Conservation (phyloP, 2,888 invertebrate genomes). For the Plebejus argus region DNA sequence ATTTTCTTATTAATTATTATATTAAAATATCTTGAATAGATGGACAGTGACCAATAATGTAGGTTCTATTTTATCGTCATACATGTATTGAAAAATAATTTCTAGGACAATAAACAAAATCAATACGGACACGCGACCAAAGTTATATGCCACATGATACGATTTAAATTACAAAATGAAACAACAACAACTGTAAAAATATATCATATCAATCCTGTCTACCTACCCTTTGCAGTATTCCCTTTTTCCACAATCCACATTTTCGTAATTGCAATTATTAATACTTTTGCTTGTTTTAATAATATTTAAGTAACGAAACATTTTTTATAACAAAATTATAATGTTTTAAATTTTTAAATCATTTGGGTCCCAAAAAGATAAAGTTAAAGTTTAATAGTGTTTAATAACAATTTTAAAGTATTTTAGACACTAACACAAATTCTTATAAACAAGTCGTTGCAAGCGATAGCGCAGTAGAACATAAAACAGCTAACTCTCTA, state of each 20-base stretch:
- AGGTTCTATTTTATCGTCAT: not conserved
- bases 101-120: slow-evolving; percentile 48
- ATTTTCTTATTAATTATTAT: not conserved
- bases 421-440: slow-evolving; percentile 74
- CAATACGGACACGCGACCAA: slow-evolving; percentile 52
- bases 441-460: slow-evolving; percentile 69
- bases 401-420: not conserved
- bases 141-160: slow-evolving; percentile 37
- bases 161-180: slow-evolving; percentile 11
- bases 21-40: not conserved
- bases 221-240: not conserved
- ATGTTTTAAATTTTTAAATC: not conserved
- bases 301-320: not conserved
- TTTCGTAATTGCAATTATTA: not conserved
- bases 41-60: not conserved
- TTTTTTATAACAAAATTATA: not conserved
- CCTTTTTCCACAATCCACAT: not conserved
- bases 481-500: slow-evolving; percentile 48
- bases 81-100: slow-evolving; percentile 5
- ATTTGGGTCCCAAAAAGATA: not conserved
- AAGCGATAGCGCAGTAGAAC: slow-evolving; percentile 52
- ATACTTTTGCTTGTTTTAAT: slow-evolving; percentile 6
- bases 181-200: not conserved
- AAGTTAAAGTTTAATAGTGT: not conserved
- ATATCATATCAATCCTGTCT: not conserved